phyloP scores from a whole-genome alignment of 2,888 invertebrate genomes.

The Eubasilissa splendida region DNA sequence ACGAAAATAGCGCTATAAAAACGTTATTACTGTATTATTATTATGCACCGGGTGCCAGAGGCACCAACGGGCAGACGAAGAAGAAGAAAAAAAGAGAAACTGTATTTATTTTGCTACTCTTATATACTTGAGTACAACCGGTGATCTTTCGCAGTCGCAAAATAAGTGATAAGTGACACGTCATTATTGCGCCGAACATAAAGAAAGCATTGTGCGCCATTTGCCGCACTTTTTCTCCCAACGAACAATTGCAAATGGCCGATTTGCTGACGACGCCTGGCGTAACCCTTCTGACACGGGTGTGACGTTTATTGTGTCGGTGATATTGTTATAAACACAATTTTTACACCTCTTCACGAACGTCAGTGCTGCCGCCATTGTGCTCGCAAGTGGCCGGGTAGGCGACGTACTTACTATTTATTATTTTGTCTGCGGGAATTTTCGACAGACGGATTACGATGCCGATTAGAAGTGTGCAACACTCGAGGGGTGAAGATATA shows the following conservation, averaged over 20 bases:
- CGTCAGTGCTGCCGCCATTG: conserved; percentile 3
- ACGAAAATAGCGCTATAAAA: no score
- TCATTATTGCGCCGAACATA: conserved; percentile 8
- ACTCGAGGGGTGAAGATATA: neutral
- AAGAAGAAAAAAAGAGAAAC: no score
- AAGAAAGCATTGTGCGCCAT: neutral
- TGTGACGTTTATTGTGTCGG: conserved; percentile 47
- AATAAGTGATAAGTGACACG: neutral
- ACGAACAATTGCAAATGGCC: conserved; percentile 35
- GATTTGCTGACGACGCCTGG: conserved; percentile 11
- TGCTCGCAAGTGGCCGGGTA: neutral
- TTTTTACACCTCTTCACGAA: conserved; percentile 52
- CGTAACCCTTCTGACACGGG: conserved; percentile 56
- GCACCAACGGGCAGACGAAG: no score
- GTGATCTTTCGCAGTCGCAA: no score
- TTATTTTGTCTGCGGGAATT: neutral
- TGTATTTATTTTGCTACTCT: no score
- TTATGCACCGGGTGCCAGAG: no score
- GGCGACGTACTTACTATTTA: neutral
- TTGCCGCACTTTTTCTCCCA: conserved; percentile 6
- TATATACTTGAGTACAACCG: no score
- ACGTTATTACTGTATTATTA: no score
- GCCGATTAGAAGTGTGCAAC: neutral
- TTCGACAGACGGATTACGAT: neutral
- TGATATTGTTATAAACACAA: conserved; percentile 53